Base-by-base conservation (phyloP, 2,888 invertebrate species). In the Phania funesta region DNA sequence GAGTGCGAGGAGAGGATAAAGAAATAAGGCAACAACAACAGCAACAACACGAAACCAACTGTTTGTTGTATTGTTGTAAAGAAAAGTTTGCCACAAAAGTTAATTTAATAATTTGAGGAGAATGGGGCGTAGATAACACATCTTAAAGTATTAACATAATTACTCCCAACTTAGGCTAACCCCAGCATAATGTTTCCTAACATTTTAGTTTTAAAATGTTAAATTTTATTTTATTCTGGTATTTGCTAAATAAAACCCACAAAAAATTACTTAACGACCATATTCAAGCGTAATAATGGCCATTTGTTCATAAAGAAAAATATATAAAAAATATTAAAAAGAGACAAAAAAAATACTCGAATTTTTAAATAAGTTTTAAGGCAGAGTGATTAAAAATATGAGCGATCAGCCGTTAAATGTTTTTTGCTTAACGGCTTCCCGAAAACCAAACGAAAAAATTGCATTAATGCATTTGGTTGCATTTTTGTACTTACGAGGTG, bases 321-420 rank as follows among this genome's bases (percentile, higher is more conserved):
- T 38, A 5, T 48, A 24, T 9, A 74, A 64, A 38, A 18, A 22
- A 64, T n/a, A 48, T 6, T n/a, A 26, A 58, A 48, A n/a, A n/a
- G n/a, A n/a, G 8, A 50, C n/a, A 41, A 16, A 2, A 54, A 41
- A 32, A 24, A 7, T 48, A 35, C 26, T n/a, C n/a, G n/a, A n/a
- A n/a, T 74, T 73, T 52, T 35, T 0, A 58, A 64, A 64, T 24
- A 76, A 58, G 82, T 78, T 82, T 88, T 56, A 86, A 88, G 88
- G 88, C 87, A 88, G 88, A 88, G 89, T 90, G 90, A 90, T 90
- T 90, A 89, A 89, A 89, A 88, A 88, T 90, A 89, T 89, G 90
- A 88, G 89, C 90, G 90, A 90, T 90, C 90, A 90, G 90, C 90
- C 90, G 90, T 90, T 90, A 90, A 90, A 73, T 79, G 86, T 90